Conservation (phyloP, 2,888 invertebrate genomes). For the Sesia bembeciformis region DNA sequence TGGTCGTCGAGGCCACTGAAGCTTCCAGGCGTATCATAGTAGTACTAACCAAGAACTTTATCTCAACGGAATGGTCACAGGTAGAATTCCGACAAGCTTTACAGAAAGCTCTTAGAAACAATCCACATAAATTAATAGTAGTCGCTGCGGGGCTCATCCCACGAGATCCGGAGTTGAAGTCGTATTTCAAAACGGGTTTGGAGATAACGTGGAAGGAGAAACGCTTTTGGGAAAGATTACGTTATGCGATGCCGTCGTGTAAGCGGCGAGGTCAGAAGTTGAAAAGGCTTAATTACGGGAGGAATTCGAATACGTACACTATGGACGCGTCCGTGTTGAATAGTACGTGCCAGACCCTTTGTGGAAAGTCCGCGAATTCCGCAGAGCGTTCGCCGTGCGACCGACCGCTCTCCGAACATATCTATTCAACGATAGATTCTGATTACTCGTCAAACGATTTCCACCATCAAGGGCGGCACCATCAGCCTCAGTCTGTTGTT, state of each 20-base stretch:
- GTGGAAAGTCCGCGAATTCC: constrained; percentile 68
- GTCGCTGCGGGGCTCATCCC: constrained; percentile 86
- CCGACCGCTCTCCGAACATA: constrained; percentile 88
- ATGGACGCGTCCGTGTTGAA: constrained; percentile 79
- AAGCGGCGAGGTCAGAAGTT: constrained; percentile 75
- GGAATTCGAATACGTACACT: constrained; percentile 90
- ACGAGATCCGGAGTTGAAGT: constrained; percentile 89
- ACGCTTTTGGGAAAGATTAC: constrained; percentile 94
- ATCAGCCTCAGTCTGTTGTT: constrained; percentile 60
- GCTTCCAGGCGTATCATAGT: constrained; percentile 90
- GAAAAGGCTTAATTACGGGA: constrained; percentile 79
- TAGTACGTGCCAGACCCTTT: constrained; percentile 76
- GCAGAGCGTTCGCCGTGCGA: constrained; percentile 77
- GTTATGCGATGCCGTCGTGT: constrained; percentile 90
- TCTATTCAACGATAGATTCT: constrained; percentile 92
- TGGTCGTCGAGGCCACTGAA: constrained; percentile 89
- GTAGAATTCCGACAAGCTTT: constrained; percentile 92
- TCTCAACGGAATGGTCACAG: constrained; percentile 94
- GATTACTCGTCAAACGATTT: constrained; percentile 83
- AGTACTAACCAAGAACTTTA: constrained; percentile 90
- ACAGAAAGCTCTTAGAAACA: constrained; percentile 88
- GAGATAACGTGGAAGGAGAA: constrained; percentile 92
- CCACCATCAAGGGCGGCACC: constrained; percentile 40
- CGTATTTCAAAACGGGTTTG: constrained; percentile 91
- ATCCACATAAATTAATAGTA: constrained; percentile 90